These are phyloP conservation scores for Cherax quadricarinatus DNA, from an alignment of 1,140 invertebrate genomes.

Conservation along the genomic window DNA sequence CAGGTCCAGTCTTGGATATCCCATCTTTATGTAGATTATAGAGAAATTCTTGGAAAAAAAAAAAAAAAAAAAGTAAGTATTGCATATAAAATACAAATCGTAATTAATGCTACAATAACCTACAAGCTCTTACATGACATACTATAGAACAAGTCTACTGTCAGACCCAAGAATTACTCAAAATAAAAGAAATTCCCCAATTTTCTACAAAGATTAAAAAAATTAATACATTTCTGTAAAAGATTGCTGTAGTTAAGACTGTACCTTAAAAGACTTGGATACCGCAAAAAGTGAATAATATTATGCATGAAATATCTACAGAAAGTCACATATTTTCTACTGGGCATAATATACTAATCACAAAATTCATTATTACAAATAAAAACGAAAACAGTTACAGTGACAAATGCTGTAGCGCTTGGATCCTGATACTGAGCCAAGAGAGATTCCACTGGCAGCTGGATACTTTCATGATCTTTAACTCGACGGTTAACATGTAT, in stretches of 20 bases:
- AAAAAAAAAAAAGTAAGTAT: neutral
- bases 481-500: conserved; percentile 94
- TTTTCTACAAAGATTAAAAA: no score
- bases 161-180: no score
- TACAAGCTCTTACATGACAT: no score
- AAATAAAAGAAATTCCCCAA: no score
- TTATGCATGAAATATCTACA: neutral
- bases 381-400: conserved; percentile 78
- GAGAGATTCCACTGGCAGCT: conserved; percentile 91
- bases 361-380: neutral
- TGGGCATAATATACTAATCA: neutral
- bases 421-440: conserved; percentile 89
- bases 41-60: conserved; percentile 87
- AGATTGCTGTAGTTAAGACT: no score
- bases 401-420: conserved; percentile 87
- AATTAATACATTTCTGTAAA: no score
- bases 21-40: conserved; percentile 95
- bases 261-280: no score
- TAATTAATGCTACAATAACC: no score
- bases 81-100: no score
- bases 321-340: neutral
- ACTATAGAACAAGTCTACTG: no score
- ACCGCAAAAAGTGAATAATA: no score
- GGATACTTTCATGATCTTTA: conserved; percentile 88
- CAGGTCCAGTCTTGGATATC: conserved; percentile 87